Conservation (phyloP, 2,888 invertebrate species). For the Lepidocyrtinus sp. region DNA sequence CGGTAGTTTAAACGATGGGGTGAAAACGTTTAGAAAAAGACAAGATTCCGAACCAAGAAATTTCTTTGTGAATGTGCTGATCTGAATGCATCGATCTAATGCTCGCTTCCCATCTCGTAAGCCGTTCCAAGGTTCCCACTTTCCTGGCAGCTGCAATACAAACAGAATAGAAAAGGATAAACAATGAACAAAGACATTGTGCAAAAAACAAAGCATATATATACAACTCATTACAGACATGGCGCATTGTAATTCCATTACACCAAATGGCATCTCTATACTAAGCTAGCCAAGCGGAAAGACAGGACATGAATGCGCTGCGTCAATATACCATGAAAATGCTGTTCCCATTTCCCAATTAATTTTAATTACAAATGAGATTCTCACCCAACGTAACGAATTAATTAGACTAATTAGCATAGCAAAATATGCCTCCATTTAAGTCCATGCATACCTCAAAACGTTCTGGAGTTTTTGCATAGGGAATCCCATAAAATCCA, state of each 20-base stretch:
- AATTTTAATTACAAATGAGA: background rate
- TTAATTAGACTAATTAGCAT: background rate
- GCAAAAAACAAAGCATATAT: background rate
- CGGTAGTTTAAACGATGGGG: slow-evolving; percentile 41
- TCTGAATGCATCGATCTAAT: slow-evolving; percentile 52
- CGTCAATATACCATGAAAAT: too few relatives aligned
- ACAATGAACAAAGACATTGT: background rate
- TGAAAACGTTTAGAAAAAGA: slow-evolving; percentile 54
- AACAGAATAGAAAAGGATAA: slow-evolving; percentile 10
- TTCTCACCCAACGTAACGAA: background rate
- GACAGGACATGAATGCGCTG: background rate
- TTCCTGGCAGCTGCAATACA: slow-evolving; percentile 47
- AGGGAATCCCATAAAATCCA: slow-evolving; percentile 62
- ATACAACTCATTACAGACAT: too few relatives aligned
- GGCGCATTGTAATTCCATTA: too few relatives aligned
- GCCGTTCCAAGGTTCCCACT: slow-evolving; percentile 60
- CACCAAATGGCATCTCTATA: too few relatives aligned
- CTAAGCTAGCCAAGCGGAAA: too few relatives aligned
- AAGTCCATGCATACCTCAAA: slow-evolving; percentile 51
- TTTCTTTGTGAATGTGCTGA: slow-evolving; percentile 29
- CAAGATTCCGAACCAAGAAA: slow-evolving; percentile 47
- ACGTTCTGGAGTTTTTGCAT: slow-evolving; percentile 46
- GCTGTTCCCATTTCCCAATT: too few relatives aligned
- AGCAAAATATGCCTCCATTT: background rate
- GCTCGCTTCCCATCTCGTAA: slow-evolving; percentile 55